Evolutionary conservation across 2,888 invertebrate species (phyloP).

Genomic region (Aspidiotus rigidus): DNA sequence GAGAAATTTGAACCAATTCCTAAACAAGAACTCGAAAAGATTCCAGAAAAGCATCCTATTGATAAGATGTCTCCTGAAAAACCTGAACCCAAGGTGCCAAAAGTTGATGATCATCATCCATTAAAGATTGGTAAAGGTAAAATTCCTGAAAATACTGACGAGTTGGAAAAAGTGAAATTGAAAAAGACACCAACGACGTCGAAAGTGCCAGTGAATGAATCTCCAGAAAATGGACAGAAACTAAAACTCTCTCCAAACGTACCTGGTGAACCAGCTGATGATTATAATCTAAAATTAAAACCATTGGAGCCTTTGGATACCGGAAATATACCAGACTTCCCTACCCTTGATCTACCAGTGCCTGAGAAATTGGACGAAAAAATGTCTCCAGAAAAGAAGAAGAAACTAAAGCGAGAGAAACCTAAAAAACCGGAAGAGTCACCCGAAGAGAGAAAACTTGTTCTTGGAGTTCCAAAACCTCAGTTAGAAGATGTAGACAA

Average conservation of each 20-base stretch:
- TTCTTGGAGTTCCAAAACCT: slow-evolving; percentile 37
- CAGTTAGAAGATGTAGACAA: slow-evolving; percentile 39
- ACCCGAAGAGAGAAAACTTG: slow-evolving; percentile 38
- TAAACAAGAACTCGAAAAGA: slow-evolving; percentile 37
- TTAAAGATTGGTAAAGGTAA: slow-evolving; percentile 49
- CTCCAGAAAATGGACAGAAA: slow-evolving; percentile 38
- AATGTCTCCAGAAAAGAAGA: slow-evolving; percentile 38
- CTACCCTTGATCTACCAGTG: slow-evolving; percentile 35
- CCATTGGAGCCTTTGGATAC: slow-evolving; percentile 39
- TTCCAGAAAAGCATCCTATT: slow-evolving; percentile 40
- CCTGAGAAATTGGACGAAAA: slow-evolving; percentile 38
- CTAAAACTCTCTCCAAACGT: slow-evolving; percentile 39
- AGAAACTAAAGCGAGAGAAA: slow-evolving; percentile 38
- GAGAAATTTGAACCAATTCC: slow-evolving; percentile 38
- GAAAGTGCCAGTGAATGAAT: slow-evolving; percentile 38
- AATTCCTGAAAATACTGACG: slow-evolving; percentile 41
- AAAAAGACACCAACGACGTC: slow-evolving; percentile 43
- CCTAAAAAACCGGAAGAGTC: slow-evolving; percentile 37
- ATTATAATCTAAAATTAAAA: slow-evolving; percentile 38
- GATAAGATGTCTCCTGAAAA: slow-evolving; percentile 36
- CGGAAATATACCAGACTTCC: slow-evolving; percentile 36
- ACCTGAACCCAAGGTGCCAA: slow-evolving; percentile 41
- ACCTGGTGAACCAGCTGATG: slow-evolving; percentile 37
- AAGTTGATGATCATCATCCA: slow-evolving; percentile 45
- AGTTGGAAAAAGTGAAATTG: slow-evolving; percentile 44